These are phyloP conservation scores for Charaxes varanes DNA, from an alignment of 1,140 invertebrate species.

Conservation along the genomic window DNA sequence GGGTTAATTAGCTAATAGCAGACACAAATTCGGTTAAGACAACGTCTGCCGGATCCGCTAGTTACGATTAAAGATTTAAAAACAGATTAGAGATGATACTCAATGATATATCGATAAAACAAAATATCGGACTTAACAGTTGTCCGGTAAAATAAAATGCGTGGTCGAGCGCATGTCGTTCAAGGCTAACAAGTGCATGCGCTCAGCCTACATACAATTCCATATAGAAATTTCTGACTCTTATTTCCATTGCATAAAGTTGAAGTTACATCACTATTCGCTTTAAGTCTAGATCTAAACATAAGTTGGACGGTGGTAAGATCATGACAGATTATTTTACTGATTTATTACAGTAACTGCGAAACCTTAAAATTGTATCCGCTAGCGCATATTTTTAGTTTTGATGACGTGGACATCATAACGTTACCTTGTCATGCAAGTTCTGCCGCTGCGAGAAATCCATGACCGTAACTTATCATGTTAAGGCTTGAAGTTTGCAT, in stretches of 20 bases:
- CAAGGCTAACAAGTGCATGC: slow-evolving; percentile 25
- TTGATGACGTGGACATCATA: too few species aligned
- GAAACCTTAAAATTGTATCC: too few species aligned
- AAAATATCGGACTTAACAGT: too few species aligned
- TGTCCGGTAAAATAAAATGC: slow-evolving; percentile 13
- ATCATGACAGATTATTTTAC: slow-evolving; percentile 10
- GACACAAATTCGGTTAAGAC: too few species aligned
- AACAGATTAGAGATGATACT: too few species aligned
- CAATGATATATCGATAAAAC: too few species aligned
- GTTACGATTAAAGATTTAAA: too few species aligned
- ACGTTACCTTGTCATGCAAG: too few species aligned
- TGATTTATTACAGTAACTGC: too few species aligned
- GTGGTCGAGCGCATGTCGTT: slow-evolving; percentile 22
- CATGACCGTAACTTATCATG: slow-evolving; percentile 13
- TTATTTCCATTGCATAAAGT: slow-evolving; percentile 4
- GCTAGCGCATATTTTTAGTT: slow-evolving; percentile 2
- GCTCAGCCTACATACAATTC: slow-evolving; percentile 14
- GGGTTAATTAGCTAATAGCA: too few species aligned
- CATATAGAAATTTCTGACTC: background rate
- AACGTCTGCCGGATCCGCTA: too few species aligned
- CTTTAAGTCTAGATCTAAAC: slow-evolving; percentile 3
- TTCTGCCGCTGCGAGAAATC: slow-evolving; percentile 5
- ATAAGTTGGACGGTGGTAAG: background rate
- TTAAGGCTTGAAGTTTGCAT: slow-evolving; percentile 17
- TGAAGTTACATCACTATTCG: background rate